Conservation (phyloP, 2,888 invertebrate species). For the Nomada goodeniana region DNA sequence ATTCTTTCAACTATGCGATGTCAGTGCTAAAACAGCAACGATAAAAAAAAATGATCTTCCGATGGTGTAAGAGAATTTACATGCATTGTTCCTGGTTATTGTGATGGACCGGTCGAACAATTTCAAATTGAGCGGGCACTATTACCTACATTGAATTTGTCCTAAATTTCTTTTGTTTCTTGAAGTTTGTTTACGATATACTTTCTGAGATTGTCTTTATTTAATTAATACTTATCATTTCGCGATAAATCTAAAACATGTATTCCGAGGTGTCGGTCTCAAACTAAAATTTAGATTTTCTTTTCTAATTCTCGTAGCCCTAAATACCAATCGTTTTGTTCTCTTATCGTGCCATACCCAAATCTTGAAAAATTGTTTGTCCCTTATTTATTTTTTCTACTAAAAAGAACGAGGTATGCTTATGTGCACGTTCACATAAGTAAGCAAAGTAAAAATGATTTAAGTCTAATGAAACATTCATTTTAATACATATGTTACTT, state of each 20-base stretch:
- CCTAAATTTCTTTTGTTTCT: background rate
- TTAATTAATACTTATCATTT: conserved; percentile 1
- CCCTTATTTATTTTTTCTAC: conserved; percentile 6
- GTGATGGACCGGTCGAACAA: conserved; percentile 49
- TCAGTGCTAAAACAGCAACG: conserved; percentile 39
- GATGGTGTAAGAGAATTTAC: conserved; percentile 41
- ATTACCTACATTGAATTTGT: conserved; percentile 16
- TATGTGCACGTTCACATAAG: conserved; percentile 7
- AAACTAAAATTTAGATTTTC: conserved; percentile 9
- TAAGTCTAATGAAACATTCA: conserved; percentile 24
- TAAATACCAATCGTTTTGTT: background rate
- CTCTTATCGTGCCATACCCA: background rate
- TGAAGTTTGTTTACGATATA: background rate
- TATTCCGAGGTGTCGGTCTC: background rate
- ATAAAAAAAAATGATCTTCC: conserved; percentile 41
- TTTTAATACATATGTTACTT: background rate
- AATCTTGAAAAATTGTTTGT: background rate
- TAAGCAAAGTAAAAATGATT: conserved; percentile 25
- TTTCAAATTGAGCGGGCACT: conserved; percentile 62
- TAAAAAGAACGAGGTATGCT: conserved; percentile 28
- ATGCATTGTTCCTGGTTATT: conserved; percentile 25
- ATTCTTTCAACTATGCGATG: conserved; percentile 23
- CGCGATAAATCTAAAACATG: background rate
- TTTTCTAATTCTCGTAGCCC: background rate
- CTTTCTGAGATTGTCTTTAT: background rate